Evolutionary conservation across 2,888 invertebrate genomes (phyloP).

Genomic region (Amblyteles armatorius): DNA sequence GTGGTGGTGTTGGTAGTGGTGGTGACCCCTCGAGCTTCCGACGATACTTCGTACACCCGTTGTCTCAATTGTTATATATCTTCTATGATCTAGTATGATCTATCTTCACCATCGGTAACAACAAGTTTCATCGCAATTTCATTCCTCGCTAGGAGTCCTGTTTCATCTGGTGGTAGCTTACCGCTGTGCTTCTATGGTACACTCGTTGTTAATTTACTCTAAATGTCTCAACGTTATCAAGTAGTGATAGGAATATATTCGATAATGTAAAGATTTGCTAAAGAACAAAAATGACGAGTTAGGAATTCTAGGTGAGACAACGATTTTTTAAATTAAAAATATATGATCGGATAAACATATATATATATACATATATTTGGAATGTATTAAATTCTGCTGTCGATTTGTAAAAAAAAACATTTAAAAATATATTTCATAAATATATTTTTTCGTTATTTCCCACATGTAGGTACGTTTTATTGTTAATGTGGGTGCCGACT

Average conservation of each 20-base stretch:
- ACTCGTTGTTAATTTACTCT: constrained; percentile 39
- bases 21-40: constrained; percentile 45
- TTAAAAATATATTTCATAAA: too few relatives aligned
- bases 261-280: neutral
- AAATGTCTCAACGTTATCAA: neutral
- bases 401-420: neutral
- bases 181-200: constrained; percentile 32
- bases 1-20: constrained; percentile 73
- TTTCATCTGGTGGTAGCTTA: constrained; percentile 65
- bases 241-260: constrained; percentile 46
- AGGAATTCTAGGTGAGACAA: neutral
- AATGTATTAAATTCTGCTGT: too few relatives aligned
- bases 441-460: too few relatives aligned
- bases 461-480: neutral
- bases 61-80: constrained; percentile 23
- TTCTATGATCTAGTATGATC: neutral
- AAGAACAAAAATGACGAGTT: neutral
- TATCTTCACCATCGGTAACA: neutral
- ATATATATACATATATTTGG: too few relatives aligned
- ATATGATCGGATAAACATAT: too few relatives aligned
- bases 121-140: constrained; percentile 1
- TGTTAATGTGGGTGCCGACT: neutral
- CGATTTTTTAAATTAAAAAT: neutral
- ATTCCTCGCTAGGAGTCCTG: constrained; percentile 31
- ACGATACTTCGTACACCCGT: constrained; percentile 18